Conservation (phyloP, 1,140 invertebrate genomes). For the Heliconius nattereri region DNA sequence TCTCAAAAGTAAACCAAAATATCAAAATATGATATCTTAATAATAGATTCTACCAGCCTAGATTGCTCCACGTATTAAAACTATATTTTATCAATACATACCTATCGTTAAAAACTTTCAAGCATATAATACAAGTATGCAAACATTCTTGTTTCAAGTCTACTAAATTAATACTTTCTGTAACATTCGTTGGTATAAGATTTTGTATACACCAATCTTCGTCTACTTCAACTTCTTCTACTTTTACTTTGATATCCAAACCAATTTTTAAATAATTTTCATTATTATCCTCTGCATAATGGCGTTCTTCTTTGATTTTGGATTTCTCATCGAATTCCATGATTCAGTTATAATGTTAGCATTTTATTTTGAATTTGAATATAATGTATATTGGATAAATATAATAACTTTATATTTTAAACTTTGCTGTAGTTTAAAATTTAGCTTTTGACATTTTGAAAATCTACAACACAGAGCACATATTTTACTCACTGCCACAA, state of each 20-base stretch:
- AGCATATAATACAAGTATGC: slow-evolving; percentile 23
- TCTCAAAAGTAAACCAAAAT: no score
- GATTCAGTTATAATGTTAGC: neutral
- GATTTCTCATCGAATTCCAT: neutral
- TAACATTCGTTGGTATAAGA: neutral
- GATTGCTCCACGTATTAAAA: no score
- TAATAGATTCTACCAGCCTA: no score
- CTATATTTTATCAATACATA: slow-evolving; percentile 13
- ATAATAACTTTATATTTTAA: no score
- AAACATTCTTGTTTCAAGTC: slow-evolving; percentile 18
- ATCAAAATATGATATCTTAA: no score
- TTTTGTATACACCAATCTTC: slow-evolving; percentile 20
- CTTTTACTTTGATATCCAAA: slow-evolving; percentile 19
- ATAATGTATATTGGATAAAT: no score
- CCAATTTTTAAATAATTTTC: slow-evolving; percentile 17
- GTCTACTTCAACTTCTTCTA: slow-evolving; percentile 6
- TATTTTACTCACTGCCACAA: no score
- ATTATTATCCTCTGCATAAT: slow-evolving; percentile 15
- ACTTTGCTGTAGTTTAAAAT: neutral
- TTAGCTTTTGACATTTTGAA: neutral
- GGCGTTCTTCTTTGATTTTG: slow-evolving; percentile 14
- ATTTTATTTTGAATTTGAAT: no score
- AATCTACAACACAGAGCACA: no score
- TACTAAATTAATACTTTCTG: neutral
- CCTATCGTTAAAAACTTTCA: slow-evolving; percentile 22